Conservation (phyloP, 2,888 invertebrate species). For the Cantharis lateralis region DNA sequence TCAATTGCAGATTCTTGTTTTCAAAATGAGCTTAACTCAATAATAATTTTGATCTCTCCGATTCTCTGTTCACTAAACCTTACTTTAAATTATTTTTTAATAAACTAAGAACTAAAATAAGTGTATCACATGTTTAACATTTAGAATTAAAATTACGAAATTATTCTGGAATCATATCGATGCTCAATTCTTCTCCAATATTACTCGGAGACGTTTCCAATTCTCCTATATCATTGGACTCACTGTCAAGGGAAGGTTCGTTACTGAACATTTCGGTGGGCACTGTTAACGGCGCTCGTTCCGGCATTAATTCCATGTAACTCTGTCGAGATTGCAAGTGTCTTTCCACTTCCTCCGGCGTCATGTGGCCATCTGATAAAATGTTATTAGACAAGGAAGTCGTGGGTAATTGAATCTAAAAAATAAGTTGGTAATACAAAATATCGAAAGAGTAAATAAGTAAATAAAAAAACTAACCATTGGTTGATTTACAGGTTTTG, state of each 20-base stretch:
- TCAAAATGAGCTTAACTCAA: background rate
- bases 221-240: slow-evolving; percentile 77
- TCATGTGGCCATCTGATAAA: slow-evolving; percentile 82
- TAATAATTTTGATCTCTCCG: background rate
- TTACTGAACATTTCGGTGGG: slow-evolving; percentile 95
- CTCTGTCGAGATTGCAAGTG: slow-evolving; percentile 85
- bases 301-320: slow-evolving; percentile 79
- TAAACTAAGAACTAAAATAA: background rate
- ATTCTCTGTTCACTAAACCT: background rate
- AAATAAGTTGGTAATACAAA: slow-evolving; percentile 8
- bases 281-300: slow-evolving; percentile 85
- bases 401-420: slow-evolving; percentile 60
- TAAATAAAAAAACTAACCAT: slow-evolving; percentile 23
- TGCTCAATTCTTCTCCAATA: slow-evolving; percentile 76
- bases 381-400: slow-evolving; percentile 44
- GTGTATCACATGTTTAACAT: background rate
- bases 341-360: slow-evolving; percentile 88
- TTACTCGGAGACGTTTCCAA: slow-evolving; percentile 84
- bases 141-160: background rate
- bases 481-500: slow-evolving; percentile 50
- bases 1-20: background rate
- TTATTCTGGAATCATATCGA: slow-evolving; percentile 66
- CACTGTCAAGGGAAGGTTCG: slow-evolving; percentile 87
- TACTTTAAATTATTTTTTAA: background rate
- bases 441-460: background rate